Base-by-base conservation (phyloP, 2,113 vertebrate genomes). In the Seriola quinqueradiata region DNA sequence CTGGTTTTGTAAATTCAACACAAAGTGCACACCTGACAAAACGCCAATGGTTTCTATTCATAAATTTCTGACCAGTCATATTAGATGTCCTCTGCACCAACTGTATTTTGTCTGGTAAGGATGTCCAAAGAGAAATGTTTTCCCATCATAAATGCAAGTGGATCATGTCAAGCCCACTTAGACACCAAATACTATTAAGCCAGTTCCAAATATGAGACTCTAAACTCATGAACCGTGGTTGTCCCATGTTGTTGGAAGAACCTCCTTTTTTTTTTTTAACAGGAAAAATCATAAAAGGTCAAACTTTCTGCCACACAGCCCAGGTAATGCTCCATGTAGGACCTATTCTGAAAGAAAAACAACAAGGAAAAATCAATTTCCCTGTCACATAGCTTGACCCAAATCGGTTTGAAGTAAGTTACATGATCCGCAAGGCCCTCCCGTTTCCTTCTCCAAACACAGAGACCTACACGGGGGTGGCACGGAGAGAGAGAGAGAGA, bases 381-480 rank as follows among this genome's bases (percentile, higher is more conserved):
- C 85, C 46, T 65, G 72, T 93, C 88, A 87, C 50, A 77, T 42
- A 68, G 75, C 48, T 84, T 71, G 70, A 90, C 83, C 81, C 77
- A 83, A 84, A 91, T 89, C 75, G 21, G 84, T 79, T 78, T 82
- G 48, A 92, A 91, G 78, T 79, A 86, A 82, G 88, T 92, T 87
- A 92, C 91, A 82, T 76, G 90, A 92, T 93, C 92, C 88, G 60
- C 69, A 63, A 77, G 79, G 68, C 72, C 84, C 65, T 57, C 4
- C 58, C 7, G 66, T 79, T 95, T 92, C 92, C 92, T 87, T 87
- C 69, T 87, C 44, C 66, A 92, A 92, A 93, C 91, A 89, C 38
- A 59, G 40, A 65, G 79, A 82, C 77, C 80, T 79, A 61, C 65
- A 70, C n/a, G 78, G 63, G 66, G 71, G 78, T 71, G 59, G 84